Conservation (phyloP, 1,140 invertebrate genomes). For the Lepidurus couesii region DNA sequence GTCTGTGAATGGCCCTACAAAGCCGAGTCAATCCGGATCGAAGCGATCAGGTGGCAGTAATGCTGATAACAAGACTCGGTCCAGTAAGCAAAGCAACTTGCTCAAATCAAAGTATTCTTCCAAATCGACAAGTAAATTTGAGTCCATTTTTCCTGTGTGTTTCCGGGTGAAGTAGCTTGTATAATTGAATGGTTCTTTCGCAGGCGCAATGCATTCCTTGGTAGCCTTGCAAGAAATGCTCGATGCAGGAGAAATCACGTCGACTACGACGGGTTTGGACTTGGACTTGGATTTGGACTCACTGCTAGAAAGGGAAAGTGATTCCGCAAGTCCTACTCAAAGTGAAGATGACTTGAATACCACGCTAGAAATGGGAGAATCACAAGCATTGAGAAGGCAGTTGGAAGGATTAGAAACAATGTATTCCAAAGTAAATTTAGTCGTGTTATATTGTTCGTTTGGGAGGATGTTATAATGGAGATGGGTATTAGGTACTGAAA, state of each 20-base stretch:
- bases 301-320: conserved; percentile 61
- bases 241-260: conserved; percentile 68
- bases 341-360: conserved; percentile 66
- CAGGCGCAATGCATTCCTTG: conserved; percentile 33
- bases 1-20: background rate
- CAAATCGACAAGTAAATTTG: conserved; percentile 7
- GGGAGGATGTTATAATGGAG: background rate
- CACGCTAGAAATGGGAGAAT: conserved; percentile 55
- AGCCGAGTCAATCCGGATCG: background rate
- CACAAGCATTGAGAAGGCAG: conserved; percentile 70
- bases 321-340: conserved; percentile 47
- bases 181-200: background rate
- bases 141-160: background rate
- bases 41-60: conserved; percentile 15
- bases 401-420: conserved; percentile 79
- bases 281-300: conserved; percentile 56
- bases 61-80: conserved; percentile 12
- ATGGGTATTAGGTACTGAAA: conserved; percentile 61
- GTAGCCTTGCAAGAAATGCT: conserved; percentile 44
- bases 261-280: conserved; percentile 64
- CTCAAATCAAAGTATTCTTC: conserved; percentile 24
- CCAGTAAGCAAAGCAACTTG: conserved; percentile 3
- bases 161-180: background rate
- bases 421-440: conserved; percentile 62
- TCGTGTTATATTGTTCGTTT: conserved; percentile 30